Evolutionary conservation across 2,113 vertebrate species (phyloP).

Genomic region (Pituophis catenifer): DNA sequence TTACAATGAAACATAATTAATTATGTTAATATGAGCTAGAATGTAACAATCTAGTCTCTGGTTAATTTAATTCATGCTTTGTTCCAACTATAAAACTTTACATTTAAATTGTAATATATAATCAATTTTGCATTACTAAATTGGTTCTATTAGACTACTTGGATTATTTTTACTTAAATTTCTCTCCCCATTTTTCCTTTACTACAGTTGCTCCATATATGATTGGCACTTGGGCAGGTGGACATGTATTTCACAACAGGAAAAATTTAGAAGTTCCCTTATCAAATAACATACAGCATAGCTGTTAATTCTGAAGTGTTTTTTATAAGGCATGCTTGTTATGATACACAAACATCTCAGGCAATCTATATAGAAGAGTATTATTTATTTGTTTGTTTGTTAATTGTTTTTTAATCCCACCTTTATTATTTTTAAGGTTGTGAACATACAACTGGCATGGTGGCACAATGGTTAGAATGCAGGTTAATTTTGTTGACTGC

Average conservation of each 20-base stretch:
- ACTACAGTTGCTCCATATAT: not conserved
- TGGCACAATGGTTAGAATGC: no score
- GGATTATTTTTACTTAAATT: not conserved
- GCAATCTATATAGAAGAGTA: not conserved
- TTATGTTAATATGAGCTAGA: slow-evolving; percentile 10
- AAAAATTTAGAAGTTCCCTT: not conserved
- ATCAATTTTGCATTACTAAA: slow-evolving; percentile 5
- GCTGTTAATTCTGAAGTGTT: not conserved
- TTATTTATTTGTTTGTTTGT: no score
- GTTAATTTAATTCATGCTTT: slow-evolving; percentile 10
- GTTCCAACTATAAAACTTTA: not conserved
- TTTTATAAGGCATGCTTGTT: not conserved
- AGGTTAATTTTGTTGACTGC: no score
- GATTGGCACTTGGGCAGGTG: no score
- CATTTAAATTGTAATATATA: not conserved
- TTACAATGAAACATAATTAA: slow-evolving; percentile 20
- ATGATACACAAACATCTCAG: not conserved
- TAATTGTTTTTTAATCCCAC: no score
- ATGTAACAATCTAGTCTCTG: not conserved
- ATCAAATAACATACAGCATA: not conserved
- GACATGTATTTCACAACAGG: not conserved
- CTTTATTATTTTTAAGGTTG: no score
- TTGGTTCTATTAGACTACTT: not conserved
- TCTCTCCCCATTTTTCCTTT: not conserved
- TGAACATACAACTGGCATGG: no score